Percentiles rank a stretch among this genome's conserved stretches.
These are phyloP conservation scores for Nothobranchius kuhntae DNA, from an alignment of 2,113 vertebrate genomes.

Conservation along the genomic window DNA sequence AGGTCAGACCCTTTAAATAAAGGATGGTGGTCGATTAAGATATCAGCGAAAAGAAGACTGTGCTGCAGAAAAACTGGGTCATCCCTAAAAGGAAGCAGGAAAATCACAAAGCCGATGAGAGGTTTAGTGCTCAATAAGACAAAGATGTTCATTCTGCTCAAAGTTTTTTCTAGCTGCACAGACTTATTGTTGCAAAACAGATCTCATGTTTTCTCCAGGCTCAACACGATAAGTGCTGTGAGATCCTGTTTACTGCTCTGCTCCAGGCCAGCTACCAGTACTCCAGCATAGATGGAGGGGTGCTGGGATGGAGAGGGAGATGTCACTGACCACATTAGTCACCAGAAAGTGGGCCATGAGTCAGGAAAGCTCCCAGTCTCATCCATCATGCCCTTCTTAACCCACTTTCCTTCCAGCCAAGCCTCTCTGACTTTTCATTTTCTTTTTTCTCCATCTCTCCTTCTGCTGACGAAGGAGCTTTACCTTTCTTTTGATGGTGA, in stretches of 20 bases:
- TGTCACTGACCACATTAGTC: slow-evolving; percentile 58
- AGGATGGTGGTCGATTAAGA: background rate
- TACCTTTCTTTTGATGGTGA: slow-evolving; percentile 29
- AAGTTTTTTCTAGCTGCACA: background rate
- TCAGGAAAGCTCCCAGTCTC: slow-evolving; percentile 59
- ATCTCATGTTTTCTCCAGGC: background rate
- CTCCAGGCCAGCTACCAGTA: slow-evolving; percentile 33
- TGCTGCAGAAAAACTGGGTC: slow-evolving; percentile 14
- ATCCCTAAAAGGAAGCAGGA: slow-evolving; percentile 8
- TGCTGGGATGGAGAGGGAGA: slow-evolving; percentile 38
- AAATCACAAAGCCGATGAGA: slow-evolving; percentile 6
- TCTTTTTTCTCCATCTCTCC: slow-evolving; percentile 47
- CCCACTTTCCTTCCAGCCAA: slow-evolving; percentile 60
- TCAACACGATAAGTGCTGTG: slow-evolving; percentile 14
- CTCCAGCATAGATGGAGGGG: slow-evolving; percentile 41
- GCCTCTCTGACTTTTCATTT: slow-evolving; percentile 40
- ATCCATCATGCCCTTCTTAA: slow-evolving; percentile 71
- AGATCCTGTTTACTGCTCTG: slow-evolving; percentile 2
- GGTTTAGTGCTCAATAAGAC: background rate
- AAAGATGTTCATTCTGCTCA: slow-evolving; percentile 7
- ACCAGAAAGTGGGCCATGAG: slow-evolving; percentile 59
- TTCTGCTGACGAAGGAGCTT: slow-evolving; percentile 48
- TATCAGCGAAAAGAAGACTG: slow-evolving; percentile 2
- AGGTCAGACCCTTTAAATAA: background rate
- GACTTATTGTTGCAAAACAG: background rate